These are phyloP conservation scores for Holcopasites calliopsidis DNA, from an alignment of 1,140 invertebrate species.

Conservation along the genomic window DNA sequence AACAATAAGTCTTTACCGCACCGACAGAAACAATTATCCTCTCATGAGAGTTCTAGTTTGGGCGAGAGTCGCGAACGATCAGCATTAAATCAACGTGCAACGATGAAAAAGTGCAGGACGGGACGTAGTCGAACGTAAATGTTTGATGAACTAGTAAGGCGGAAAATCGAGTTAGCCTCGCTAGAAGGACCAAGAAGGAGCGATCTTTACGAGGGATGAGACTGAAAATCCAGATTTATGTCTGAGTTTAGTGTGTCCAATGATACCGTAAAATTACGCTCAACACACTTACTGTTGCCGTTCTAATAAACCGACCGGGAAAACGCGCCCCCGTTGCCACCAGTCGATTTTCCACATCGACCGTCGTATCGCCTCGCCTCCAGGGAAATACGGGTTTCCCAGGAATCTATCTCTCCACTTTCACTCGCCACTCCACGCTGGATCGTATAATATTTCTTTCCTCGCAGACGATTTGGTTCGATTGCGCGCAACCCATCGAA, in stretches of 20 bases:
- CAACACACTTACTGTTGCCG: slow-evolving; percentile 22
- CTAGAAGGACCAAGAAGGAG: background rate
- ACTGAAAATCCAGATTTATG: slow-evolving; percentile 56
- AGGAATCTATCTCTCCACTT: slow-evolving; percentile 53
- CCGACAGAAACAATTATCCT: slow-evolving; percentile 22
- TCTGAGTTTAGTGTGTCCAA: slow-evolving; percentile 48
- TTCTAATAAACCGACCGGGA: slow-evolving; percentile 56
- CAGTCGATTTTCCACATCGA: slow-evolving; percentile 34
- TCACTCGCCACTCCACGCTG: background rate
- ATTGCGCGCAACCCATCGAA: background rate
- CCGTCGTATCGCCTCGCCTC: slow-evolving; percentile 10
- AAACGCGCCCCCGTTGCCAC: slow-evolving; percentile 28
- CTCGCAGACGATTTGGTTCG: background rate
- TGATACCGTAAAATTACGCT: slow-evolving; percentile 58
- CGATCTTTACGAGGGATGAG: slow-evolving; percentile 36
- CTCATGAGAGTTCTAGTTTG: background rate
- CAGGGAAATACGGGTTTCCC: slow-evolving; percentile 59
- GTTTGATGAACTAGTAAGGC: slow-evolving; percentile 47
- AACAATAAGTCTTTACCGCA: too few species aligned
- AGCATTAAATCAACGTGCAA: background rate
- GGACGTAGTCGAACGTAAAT: slow-evolving; percentile 34
- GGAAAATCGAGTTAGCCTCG: slow-evolving; percentile 50
- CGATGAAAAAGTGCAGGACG: background rate
- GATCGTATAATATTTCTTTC: too few species aligned
- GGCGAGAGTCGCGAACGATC: slow-evolving; percentile 5